Conservation (phyloP, 2,113 vertebrate genomes). For the Microcebus jonahi region DNA sequence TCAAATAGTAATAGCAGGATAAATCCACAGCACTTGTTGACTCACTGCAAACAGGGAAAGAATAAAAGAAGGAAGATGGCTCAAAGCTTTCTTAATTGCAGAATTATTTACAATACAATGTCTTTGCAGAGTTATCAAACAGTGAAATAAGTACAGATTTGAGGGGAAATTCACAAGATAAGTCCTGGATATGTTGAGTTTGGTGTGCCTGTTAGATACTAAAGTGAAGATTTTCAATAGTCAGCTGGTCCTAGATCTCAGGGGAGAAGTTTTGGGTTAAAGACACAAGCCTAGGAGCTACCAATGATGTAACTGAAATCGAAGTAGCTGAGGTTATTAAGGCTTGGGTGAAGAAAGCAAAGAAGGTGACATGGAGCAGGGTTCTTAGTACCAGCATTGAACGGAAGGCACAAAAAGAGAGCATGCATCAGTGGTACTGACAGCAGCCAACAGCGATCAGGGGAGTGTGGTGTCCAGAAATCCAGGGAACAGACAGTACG, state of each 20-base stretch:
- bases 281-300: not conserved
- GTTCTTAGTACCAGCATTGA: not conserved
- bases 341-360: not conserved
- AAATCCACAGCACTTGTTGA: not conserved
- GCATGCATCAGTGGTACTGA: not conserved
- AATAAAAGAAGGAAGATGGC: not conserved
- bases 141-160: not conserved
- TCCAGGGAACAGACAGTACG: not conserved
- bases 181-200: not conserved
- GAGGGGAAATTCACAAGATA: not conserved
- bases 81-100: not conserved
- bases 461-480: not conserved
- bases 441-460: not conserved
- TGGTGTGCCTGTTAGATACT: not conserved
- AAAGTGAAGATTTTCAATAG: not conserved
- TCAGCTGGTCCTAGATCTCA: not conserved
- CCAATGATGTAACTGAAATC: not conserved
- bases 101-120: not conserved
- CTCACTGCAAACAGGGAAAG: not conserved
- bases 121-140: not conserved
- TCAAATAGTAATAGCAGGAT: not conserved
- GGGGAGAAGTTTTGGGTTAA: not conserved
- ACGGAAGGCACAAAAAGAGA: not conserved
- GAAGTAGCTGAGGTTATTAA: not conserved
- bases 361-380: not conserved